A percentile compares a stretch with the other conserved stretches of the same genome.
phyloP scores from a whole-genome alignment of 2,113 vertebrate genomes.

The Tricholaema leucomelas region DNA sequence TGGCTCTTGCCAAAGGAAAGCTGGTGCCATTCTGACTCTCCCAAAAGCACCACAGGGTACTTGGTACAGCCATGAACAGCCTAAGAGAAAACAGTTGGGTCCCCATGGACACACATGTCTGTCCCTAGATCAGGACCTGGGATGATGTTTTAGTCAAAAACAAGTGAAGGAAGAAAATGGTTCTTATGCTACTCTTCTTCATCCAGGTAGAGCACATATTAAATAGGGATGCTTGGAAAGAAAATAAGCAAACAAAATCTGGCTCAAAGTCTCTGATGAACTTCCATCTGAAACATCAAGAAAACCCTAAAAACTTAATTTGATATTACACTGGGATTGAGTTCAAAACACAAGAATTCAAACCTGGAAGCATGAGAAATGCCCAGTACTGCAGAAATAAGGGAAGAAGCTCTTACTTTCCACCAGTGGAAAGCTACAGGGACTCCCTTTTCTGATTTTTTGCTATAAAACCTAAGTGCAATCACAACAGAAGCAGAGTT shows the following conservation, averaged over 20 bases:
- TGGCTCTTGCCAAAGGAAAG: not conserved
- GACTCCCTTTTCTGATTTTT: not conserved
- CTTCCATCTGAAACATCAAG: not conserved
- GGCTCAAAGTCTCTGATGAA: not conserved
- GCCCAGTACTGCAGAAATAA: not conserved
- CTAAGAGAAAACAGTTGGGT: accelerated
- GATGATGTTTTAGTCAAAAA: not conserved
- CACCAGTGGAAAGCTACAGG: not conserved
- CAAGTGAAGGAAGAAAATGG: not conserved
- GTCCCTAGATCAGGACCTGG: not conserved
- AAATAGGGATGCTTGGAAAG: not conserved
- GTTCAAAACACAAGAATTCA: constrained; percentile 2
- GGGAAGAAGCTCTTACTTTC: not conserved
- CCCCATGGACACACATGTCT: not conserved
- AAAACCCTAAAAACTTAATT: constrained; percentile 18
- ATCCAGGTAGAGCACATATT: not conserved
- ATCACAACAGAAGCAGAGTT: not conserved
- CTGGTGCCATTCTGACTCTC: not conserved
- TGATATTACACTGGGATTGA: not conserved
- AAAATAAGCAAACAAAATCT: constrained; percentile 22
- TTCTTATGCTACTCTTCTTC: not conserved
- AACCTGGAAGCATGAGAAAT: constrained; percentile 12
- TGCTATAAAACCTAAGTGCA: not conserved
- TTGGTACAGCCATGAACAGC: not conserved
- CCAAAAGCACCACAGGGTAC: accelerated